Evolutionary conservation across 2,888 invertebrate species (phyloP).

Genomic region (Cantharis rustica): DNA sequence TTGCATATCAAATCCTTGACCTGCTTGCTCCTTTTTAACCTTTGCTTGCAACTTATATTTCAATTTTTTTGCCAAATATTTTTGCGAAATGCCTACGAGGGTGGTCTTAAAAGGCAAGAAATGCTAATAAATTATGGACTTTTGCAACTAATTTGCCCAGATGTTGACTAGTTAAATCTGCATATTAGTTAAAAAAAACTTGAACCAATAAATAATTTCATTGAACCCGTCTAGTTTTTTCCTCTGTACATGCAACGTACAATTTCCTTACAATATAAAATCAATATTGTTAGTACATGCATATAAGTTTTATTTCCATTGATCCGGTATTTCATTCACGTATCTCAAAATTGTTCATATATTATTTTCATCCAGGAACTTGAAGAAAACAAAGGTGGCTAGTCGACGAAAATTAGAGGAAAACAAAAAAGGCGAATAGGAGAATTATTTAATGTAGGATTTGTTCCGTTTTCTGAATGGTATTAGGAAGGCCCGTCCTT

Average conservation of each 20-base stretch:
- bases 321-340: background rate
- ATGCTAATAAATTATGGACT: background rate
- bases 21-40: conserved; percentile 19
- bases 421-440: too few species aligned
- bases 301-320: background rate
- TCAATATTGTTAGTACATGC: background rate
- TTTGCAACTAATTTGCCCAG: background rate
- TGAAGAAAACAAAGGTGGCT: background rate
- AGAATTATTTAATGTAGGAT: too few species aligned
- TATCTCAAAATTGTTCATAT: background rate
- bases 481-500: too few species aligned
- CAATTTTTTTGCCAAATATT: background rate
- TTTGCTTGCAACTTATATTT: background rate
- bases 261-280: background rate
- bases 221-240: background rate
- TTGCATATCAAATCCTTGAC: conserved; percentile 27
- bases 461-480: too few species aligned
- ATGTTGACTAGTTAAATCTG: background rate
- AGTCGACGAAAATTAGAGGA: background rate
- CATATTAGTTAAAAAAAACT: background rate
- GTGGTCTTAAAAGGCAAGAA: background rate
- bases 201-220: background rate
- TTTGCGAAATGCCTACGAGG: background rate
- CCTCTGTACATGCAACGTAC: background rate
- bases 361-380: background rate